A percentile compares a stretch with the other conserved stretches of the same genome.
phyloP scores from a whole-genome alignment of 2,888 invertebrate species.

The Melipona bicolor region DNA sequence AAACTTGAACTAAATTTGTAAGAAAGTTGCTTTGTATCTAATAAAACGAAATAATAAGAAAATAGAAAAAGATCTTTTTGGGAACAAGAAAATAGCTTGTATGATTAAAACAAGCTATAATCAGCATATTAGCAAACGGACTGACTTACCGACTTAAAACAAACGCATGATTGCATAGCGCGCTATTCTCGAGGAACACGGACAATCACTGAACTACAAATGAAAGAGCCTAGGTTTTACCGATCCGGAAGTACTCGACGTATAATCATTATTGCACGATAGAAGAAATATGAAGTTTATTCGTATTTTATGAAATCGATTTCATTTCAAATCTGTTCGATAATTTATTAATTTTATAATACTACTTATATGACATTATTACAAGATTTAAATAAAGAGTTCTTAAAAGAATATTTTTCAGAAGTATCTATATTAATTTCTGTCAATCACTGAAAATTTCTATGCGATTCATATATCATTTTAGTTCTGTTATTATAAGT shows the following conservation, averaged over 20 bases:
- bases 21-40: background rate
- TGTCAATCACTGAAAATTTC: background rate
- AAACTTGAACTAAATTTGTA: background rate
- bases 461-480: background rate
- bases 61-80: background rate
- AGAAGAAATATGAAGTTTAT: background rate
- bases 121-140: background rate
- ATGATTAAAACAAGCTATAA: background rate
- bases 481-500: background rate
- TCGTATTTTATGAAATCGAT: background rate
- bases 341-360: background rate
- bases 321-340: background rate
- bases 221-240: background rate
- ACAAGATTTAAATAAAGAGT: background rate
- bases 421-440: background rate
- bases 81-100: background rate
- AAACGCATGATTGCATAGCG: background rate
- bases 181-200: constrained; percentile 12
- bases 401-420: background rate
- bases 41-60: background rate
- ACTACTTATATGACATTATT: background rate
- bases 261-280: too few relatives aligned
- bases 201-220: constrained; percentile 13
- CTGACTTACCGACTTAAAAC: constrained; percentile 39
- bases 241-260: background rate